A percentile compares a stretch with the other conserved stretches of the same genome.
Evolutionary conservation across 2,113 vertebrate species (phyloP).

Genomic region (Silurus meridionalis): DNA sequence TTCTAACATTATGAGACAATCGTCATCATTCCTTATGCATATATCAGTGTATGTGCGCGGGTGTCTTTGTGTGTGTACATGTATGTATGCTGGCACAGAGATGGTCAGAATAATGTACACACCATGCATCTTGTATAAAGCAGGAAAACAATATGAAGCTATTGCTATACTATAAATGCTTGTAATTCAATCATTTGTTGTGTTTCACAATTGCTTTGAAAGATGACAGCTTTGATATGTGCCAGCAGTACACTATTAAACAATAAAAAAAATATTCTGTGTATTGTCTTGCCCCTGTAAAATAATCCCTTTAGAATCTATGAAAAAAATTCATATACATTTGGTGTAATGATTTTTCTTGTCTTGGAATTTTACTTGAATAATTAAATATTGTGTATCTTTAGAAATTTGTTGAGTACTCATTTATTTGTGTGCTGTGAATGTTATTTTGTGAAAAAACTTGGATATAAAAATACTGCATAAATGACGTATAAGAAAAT

Average conservation of each 20-base stretch:
- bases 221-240: constrained; percentile 77
- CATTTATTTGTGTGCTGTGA: constrained; percentile 2
- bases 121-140: constrained; percentile 78
- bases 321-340: constrained; percentile 74
- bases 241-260: constrained; percentile 78
- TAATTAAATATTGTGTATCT: constrained; percentile 78
- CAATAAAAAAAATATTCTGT: constrained; percentile 75
- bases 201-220: constrained; percentile 79
- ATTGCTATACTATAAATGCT: constrained; percentile 86
- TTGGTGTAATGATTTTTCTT: constrained; percentile 77
- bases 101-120: constrained; percentile 75
- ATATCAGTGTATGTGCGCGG: constrained; percentile 62
- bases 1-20: constrained; percentile 72
- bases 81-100: constrained; percentile 66
- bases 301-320: constrained; percentile 75
- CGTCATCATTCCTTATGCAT: constrained; percentile 72
- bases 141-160: constrained; percentile 71
- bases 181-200: constrained; percentile 81
- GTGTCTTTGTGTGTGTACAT: constrained; percentile 60
- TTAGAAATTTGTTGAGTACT: constrained; percentile 48
- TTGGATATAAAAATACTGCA: neutral
- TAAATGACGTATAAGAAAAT: neutral
- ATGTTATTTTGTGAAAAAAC: neutral
- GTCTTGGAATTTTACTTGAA: constrained; percentile 79
- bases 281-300: constrained; percentile 84